These are phyloP conservation scores for Patiria pectinifera DNA, from an alignment of 53 echinoderm and acorn worm species.

Conservation along the genomic window DNA sequence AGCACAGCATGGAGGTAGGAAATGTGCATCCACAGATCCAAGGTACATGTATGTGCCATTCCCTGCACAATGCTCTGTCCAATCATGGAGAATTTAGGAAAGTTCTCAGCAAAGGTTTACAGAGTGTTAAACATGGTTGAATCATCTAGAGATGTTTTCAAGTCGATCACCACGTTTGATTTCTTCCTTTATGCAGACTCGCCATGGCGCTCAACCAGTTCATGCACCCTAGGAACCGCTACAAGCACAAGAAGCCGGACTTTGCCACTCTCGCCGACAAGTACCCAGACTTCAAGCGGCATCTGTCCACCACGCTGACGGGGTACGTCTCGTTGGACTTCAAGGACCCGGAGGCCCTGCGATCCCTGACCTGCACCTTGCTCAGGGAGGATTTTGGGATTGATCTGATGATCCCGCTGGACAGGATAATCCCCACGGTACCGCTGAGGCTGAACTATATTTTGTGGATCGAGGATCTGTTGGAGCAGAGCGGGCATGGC, in stretches of 20 bases:
- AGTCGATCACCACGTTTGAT: neutral
- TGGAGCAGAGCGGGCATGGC: slow-evolving; percentile 51
- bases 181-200: slow-evolving; percentile 4
- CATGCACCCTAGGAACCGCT: slow-evolving; percentile 95
- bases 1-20: too few relatives aligned
- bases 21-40: too few relatives aligned
- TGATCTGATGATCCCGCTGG: slow-evolving; percentile 82
- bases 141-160: too few relatives aligned
- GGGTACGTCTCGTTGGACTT: slow-evolving; percentile 88
- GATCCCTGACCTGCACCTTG: slow-evolving; percentile 89
- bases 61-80: too few relatives aligned
- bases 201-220: slow-evolving; percentile 92
- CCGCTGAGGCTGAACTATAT: slow-evolving; percentile 93
- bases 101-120: too few relatives aligned
- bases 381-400: slow-evolving; percentile 90
- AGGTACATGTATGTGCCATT: too few relatives aligned
- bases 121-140: too few relatives aligned
- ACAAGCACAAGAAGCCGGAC: slow-evolving; percentile 87
- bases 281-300: slow-evolving; percentile 84
- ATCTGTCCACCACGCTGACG: slow-evolving; percentile 65
- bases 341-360: slow-evolving; percentile 84
- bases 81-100: too few relatives aligned
- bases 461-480: slow-evolving; percentile 92
- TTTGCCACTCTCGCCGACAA: slow-evolving; percentile 81
- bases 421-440: slow-evolving; percentile 90